Percentiles rank a stretch among this genome's conserved stretches.
These are phyloP conservation scores for Trissolcus brochymenae DNA, from an alignment of 2,888 invertebrate genomes.

Conservation along the genomic window DNA sequence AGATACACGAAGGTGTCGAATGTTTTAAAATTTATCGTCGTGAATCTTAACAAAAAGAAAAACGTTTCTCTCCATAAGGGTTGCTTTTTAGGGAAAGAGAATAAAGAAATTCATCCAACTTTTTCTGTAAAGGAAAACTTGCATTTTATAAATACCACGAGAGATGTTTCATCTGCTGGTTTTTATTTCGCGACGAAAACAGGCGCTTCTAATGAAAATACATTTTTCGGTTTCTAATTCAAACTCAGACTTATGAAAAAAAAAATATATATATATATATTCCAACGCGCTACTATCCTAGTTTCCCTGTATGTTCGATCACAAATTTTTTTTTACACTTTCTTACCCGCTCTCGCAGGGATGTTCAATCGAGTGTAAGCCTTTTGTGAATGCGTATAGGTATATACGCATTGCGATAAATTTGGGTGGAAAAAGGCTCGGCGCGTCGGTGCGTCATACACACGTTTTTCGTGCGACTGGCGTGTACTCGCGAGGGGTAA, in stretches of 20 bases:
- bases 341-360: slow-evolving; percentile 42
- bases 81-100: neutral
- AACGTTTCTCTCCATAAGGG: slow-evolving; percentile 3
- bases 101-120: neutral
- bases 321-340: slow-evolving; percentile 29
- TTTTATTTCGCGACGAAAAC: no score
- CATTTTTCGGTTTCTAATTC: neutral
- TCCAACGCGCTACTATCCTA: neutral
- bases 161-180: no score
- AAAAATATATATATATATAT: no score
- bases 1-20: slow-evolving; percentile 24
- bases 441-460: slow-evolving; percentile 54
- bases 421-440: slow-evolving; percentile 60
- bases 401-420: slow-evolving; percentile 60
- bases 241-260: neutral
- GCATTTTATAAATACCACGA: no score
- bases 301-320: slow-evolving; percentile 16
- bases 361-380: slow-evolving; percentile 70
- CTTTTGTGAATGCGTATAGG: slow-evolving; percentile 65
- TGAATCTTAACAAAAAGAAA: slow-evolving; percentile 2
- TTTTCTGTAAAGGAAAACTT: neutral
- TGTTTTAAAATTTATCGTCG: slow-evolving; percentile 36
- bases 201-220: neutral
- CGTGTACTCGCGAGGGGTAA: slow-evolving; percentile 50
- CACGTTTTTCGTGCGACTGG: slow-evolving; percentile 53